phyloP scores from a whole-genome alignment of 2,888 invertebrate genomes.

The Amphipoea lucens region DNA sequence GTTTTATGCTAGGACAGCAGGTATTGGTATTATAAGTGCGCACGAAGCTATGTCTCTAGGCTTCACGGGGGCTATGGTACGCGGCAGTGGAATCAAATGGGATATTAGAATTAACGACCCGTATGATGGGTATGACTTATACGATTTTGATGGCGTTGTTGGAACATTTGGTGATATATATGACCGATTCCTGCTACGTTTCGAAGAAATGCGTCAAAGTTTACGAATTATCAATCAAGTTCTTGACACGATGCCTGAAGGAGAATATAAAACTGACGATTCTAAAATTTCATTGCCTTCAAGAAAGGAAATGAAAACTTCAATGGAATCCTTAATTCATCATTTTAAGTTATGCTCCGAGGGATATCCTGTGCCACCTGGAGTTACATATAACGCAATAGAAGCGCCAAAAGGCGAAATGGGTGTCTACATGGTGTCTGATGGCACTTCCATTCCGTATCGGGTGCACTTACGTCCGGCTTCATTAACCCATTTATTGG shows the following conservation, averaged over 20 bases:
- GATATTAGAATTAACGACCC: slow-evolving; percentile 95
- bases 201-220: slow-evolving; percentile 94
- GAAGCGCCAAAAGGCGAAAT: slow-evolving; percentile 97
- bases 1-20: slow-evolving; percentile 91
- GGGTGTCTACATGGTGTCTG: slow-evolving; percentile 96
- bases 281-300: slow-evolving; percentile 94
- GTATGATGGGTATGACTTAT: slow-evolving; percentile 95
- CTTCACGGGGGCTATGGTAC: slow-evolving; percentile 93
- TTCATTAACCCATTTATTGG: slow-evolving; percentile 91
- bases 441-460: slow-evolving; percentile 94
- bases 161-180: slow-evolving; percentile 96
- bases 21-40: slow-evolving; percentile 93
- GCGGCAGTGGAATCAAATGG: slow-evolving; percentile 96
- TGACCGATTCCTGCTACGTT: slow-evolving; percentile 93
- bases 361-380: slow-evolving; percentile 96
- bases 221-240: slow-evolving; percentile 94
- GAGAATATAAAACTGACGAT: slow-evolving; percentile 95
- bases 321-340: slow-evolving; percentile 97
- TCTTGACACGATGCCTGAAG: slow-evolving; percentile 95
- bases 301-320: slow-evolving; percentile 95
- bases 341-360: slow-evolving; percentile 96
- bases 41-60: slow-evolving; percentile 94
- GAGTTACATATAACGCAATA: slow-evolving; percentile 94
- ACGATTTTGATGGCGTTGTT: slow-evolving; percentile 96
- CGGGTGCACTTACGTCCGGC: slow-evolving; percentile 91